Evolutionary conservation across 2,113 vertebrate species (phyloP), one percentile per base, ranked within the genome.

Genomic region (Nothocercus julius): DNA sequence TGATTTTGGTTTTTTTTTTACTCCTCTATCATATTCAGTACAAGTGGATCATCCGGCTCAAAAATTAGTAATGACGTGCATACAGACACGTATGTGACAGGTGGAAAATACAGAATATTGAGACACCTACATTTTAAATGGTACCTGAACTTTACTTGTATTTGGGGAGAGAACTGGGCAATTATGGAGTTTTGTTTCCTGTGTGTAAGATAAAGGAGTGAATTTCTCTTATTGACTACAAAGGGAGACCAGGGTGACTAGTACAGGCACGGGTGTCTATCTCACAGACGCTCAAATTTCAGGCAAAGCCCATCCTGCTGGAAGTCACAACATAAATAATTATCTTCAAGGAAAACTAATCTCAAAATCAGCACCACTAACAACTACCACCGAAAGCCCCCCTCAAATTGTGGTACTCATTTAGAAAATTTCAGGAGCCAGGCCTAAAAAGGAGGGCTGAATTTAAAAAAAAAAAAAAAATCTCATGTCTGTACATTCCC

Each of bases 181-280:
- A 79, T 93, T 77, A 59, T 63, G 58, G 73, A 87, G 66, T 66
- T 95, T 87, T 1, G 0, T 66, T 90, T 76, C 40, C 62, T 38
- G 19, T 20, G 5, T 49, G 3, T 30, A 36, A 81, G 54, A 54
- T 27, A 49, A 21, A 16, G 73, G 90, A 86, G 8, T 72, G 21
- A 59, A 87, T 89, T 95, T 86, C 66, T 36, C 7, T 75, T 47
- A 19, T 0, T 85, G 90, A 85, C 53, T 72, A 6, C 68, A 80
- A 51, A 17, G 16, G 12, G 40, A 47, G 44, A 54, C 5, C 5
- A 42, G 17, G 38, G 47, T 66, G 58, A 61, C 14, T 16, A 34
- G 72, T 22, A n/a, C 0, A 72, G 45, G 53, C n/a, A n/a, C 0
- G 0, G 22, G 25, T 62, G 15, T 21, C 34, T 72, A 3, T 5